Evolutionary conservation across 2,888 invertebrate genomes (phyloP).

Genomic region (Orthosia gothica): DNA sequence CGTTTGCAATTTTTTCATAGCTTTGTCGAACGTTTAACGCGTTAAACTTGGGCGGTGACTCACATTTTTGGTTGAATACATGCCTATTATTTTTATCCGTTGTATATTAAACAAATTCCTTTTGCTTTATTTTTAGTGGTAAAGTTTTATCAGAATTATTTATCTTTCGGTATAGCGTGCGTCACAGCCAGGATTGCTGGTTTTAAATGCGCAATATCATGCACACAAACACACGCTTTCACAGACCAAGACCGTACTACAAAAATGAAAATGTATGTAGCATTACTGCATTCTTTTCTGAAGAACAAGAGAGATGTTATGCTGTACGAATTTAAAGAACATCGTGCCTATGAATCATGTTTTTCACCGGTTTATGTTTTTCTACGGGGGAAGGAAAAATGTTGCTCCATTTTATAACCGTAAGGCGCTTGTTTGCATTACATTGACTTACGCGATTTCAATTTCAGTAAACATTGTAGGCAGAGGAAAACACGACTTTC

Average conservation of each 20-base stretch:
- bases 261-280: background rate
- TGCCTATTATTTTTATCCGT: no score
- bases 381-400: conserved; percentile 49
- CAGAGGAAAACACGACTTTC: no score
- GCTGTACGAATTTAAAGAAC: conserved; percentile 44
- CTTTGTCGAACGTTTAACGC: no score
- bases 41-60: no score
- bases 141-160: no score
- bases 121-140: no score
- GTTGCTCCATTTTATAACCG: conserved; percentile 49
- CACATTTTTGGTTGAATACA: no score
- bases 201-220: background rate
- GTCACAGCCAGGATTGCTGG: background rate
- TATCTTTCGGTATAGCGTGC: no score
- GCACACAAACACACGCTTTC: background rate
- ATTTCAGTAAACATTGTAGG: conserved; percentile 39
- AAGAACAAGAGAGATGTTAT: conserved; percentile 39
- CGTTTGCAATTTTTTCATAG: no score
- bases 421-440: conserved; percentile 49
- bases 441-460: conserved; percentile 51
- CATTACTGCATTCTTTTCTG: conserved; percentile 22
- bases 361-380: conserved; percentile 57
- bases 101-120: no score
- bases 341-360: conserved; percentile 41
- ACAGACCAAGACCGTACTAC: background rate